These are phyloP conservation scores for Lissonota sp. DNA, from an alignment of 2,888 invertebrate genomes.

Conservation along the genomic window DNA sequence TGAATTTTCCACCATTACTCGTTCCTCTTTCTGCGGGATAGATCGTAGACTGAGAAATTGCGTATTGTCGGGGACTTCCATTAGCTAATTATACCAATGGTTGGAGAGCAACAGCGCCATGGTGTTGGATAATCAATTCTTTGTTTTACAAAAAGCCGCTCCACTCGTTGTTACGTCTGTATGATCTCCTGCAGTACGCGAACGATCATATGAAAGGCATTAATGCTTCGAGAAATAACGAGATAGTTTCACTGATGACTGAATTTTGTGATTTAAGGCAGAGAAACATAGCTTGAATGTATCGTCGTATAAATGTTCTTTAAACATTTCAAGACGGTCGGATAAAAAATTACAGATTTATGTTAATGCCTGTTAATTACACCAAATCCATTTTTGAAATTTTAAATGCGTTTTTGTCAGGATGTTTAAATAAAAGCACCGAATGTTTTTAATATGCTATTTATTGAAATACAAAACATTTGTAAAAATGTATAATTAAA, in stretches of 20 bases:
- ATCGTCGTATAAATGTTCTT: too few relatives aligned
- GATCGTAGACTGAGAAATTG: slow-evolving; percentile 41
- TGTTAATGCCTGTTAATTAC: too few relatives aligned
- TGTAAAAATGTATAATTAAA: too few relatives aligned
- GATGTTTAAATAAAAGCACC: too few relatives aligned
- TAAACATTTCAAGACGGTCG: too few relatives aligned
- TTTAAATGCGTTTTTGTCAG: too few relatives aligned
- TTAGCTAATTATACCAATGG: slow-evolving; percentile 79
- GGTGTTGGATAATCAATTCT: slow-evolving; percentile 54
- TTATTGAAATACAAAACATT: too few relatives aligned
- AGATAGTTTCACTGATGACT: not conserved
- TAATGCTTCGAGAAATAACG: not conserved
- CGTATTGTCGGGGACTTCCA: slow-evolving; percentile 77
- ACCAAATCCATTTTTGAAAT: too few relatives aligned
- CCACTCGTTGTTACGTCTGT: not conserved
- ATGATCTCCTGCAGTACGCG: not conserved
- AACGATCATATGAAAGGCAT: not conserved
- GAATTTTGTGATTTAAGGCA: not conserved
- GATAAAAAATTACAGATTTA: too few relatives aligned
- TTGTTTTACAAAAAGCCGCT: slow-evolving; percentile 20
- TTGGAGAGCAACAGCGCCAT: slow-evolving; percentile 24
- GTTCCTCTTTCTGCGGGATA: slow-evolving; percentile 57
- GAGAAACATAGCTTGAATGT: too few relatives aligned
- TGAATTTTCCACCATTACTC: slow-evolving; percentile 80
- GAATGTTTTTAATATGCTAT: too few relatives aligned